Evolutionary conservation across 92 coral and sea anemone species (phyloP), one percentile per base, ranked within the genome.

Genomic region (Porites cylindrica): DNA sequence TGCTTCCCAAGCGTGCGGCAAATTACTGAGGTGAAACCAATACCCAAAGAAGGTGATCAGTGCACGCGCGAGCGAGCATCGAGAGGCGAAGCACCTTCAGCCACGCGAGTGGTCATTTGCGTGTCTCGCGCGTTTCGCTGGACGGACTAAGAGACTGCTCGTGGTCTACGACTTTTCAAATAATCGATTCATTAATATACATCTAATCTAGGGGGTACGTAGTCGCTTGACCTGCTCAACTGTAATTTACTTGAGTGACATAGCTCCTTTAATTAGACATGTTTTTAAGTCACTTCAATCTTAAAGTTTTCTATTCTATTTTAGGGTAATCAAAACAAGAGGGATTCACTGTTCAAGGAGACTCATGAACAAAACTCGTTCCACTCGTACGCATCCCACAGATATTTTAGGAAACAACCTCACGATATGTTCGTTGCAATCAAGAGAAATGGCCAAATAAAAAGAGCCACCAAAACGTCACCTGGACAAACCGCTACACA

Each of bases 291-390:
- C 59, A 54, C 1, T 54, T 12, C 13, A 12, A 54, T 54, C 13
- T 12, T 54, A 17, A 26, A 26, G 32, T 26, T 32, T 3, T 52
- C 51, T 50, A 26, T 26, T 26, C 47, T 67, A 51, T 79, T 89
- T 77, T 88, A 96, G 99, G 90, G 94, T 61, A 91, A 82, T n/a
- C 77, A 83, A 11, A 84, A 76, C 23, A 87, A 90, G 20, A 78
- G 88, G 65, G 98, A 91, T 43, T 93, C 96, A 17, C 78, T 96
- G 64, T 96, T 96, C 81, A 94, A 95, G 83, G 99, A 96, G 78
- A 95, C 93, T 4, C 99, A 95, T 47, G 96, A 96, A 72, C 82
- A 95, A 85, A 96, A 96, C 75, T 96, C 99, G 13, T 96, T 96
- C 79, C 95, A 82, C 80, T 95, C 99, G 2, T 96, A 96, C 75